Evolutionary conservation across 2,113 vertebrate species (phyloP).

Genomic region (Apteryx owenii): DNA sequence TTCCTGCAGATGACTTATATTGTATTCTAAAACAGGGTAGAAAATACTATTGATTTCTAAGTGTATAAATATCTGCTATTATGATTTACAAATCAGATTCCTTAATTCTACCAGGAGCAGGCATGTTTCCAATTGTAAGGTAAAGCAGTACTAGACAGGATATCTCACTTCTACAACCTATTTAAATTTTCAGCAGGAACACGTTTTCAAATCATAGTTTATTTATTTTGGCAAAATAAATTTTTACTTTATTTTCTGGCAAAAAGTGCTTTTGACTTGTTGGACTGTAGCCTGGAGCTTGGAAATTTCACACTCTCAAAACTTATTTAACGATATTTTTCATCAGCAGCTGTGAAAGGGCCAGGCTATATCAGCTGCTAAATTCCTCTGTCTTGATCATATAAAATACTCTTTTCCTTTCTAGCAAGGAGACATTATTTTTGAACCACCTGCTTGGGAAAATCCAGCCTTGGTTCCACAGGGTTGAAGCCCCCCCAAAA

Average conservation of each 20-base stretch:
- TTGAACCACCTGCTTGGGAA: neutral
- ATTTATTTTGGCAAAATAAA: conserved; percentile 1
- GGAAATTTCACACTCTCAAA: neutral
- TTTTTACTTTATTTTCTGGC: neutral
- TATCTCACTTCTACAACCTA: neutral
- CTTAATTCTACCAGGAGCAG: neutral
- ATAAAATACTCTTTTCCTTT: neutral
- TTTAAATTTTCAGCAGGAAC: neutral
- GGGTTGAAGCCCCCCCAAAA: neutral
- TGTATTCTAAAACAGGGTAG: neutral
- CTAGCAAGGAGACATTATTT: neutral
- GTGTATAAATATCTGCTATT: neutral
- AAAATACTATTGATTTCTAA: neutral
- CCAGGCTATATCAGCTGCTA: neutral
- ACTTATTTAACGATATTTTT: neutral
- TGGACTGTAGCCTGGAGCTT: neutral
- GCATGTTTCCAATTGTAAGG: neutral
- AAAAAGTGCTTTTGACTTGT: neutral
- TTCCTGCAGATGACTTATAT: neutral
- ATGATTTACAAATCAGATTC: neutral
- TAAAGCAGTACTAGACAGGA: neutral
- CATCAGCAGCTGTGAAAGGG: neutral
- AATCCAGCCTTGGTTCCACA: neutral
- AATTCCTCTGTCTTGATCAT: neutral
- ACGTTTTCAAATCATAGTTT: neutral